These are phyloP conservation scores for Entomyzon cyanotis DNA, from an alignment of 2,113 vertebrate genomes.

Conservation along the genomic window DNA sequence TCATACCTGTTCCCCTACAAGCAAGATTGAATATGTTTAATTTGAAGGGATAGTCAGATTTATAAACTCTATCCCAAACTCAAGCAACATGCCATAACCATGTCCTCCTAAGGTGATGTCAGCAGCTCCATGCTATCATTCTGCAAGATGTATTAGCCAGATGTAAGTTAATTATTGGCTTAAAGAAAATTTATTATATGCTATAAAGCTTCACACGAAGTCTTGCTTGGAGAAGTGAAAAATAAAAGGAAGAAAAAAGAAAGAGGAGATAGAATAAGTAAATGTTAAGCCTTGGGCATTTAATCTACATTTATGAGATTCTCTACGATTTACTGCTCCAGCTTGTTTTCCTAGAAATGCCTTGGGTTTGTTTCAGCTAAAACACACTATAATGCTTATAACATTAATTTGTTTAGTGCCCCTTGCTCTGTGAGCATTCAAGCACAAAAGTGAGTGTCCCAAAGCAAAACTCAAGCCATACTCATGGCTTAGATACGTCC, in stretches of 20 bases:
- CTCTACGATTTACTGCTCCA: constrained; percentile 35
- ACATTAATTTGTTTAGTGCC: not conserved
- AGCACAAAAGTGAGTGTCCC: not conserved
- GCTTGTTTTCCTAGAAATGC: constrained; percentile 47
- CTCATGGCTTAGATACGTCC: not conserved
- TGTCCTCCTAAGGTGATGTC: not conserved
- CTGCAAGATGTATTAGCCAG: constrained; percentile 23
- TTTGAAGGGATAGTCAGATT: not conserved
- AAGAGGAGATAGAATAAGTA: not conserved
- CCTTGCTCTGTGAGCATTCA: not conserved
- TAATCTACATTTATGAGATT: constrained; percentile 52
- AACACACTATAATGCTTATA: not conserved
- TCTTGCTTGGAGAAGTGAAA: constrained; percentile 22
- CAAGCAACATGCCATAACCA: constrained; percentile 8
- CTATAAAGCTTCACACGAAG: constrained; percentile 8
- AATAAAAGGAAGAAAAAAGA: not conserved
- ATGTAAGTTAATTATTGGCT: constrained; percentile 58
- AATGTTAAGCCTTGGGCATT: constrained; percentile 30
- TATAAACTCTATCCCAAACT: not conserved
- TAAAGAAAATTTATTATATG: constrained; percentile 17
- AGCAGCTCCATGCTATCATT: not conserved
- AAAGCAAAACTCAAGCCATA: not conserved
- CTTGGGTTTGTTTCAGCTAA: constrained; percentile 28
- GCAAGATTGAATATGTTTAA: constrained; percentile 23
- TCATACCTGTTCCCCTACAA: constrained; percentile 32